Conservation (phyloP, 1,140 invertebrate species). For the Protaetia brevitarsis region DNA sequence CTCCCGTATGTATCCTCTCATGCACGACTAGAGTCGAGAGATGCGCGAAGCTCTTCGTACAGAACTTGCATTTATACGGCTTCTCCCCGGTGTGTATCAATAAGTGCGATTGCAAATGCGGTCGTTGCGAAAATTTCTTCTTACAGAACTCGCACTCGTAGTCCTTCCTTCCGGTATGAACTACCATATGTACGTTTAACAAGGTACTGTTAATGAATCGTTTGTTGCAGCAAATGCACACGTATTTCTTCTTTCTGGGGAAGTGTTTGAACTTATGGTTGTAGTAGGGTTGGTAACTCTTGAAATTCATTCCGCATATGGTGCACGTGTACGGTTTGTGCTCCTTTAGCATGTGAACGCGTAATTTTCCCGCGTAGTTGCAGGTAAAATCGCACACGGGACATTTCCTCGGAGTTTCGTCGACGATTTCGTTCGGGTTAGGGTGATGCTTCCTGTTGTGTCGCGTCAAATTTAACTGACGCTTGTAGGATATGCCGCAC, state of each 20-base stretch:
- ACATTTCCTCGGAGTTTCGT: background rate
- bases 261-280: no score
- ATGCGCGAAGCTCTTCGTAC: slow-evolving; percentile 49
- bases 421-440: background rate
- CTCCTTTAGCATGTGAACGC: background rate
- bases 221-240: slow-evolving; percentile 18
- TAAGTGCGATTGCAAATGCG: slow-evolving; percentile 50
- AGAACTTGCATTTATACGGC: slow-evolving; percentile 49
- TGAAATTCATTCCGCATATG: no score
- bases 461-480: background rate
- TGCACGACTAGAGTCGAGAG: slow-evolving; percentile 50
- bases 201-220: slow-evolving; percentile 38
- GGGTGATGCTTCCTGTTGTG: background rate
- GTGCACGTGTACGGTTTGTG: background rate
- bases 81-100: slow-evolving; percentile 52
- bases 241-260: background rate
- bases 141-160: slow-evolving; percentile 50
- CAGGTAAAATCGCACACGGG: background rate
- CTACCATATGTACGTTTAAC: slow-evolving; percentile 50
- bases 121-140: slow-evolving; percentile 50
- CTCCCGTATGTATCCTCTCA: slow-evolving; percentile 41
- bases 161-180: slow-evolving; percentile 52
- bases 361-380: background rate
- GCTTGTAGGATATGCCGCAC: background rate
- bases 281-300: no score